Evolutionary conservation across 2,113 vertebrate species (phyloP).

Genomic region (Herpetotheres cachinnans): DNA sequence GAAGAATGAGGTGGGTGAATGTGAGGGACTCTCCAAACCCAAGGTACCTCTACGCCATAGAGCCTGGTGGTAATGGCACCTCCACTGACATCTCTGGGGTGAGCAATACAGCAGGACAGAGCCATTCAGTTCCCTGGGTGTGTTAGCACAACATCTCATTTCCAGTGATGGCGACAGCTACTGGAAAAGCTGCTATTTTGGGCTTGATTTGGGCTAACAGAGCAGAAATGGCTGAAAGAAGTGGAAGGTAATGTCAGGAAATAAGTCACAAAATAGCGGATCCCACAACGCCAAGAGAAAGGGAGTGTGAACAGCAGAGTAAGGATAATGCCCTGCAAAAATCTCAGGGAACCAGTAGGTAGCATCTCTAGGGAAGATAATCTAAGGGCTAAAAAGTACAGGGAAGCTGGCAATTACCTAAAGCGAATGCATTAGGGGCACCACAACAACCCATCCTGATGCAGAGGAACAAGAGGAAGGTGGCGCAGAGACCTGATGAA

Average conservation of each 20-base stretch:
- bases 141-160: neutral
- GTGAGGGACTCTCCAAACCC: neutral
- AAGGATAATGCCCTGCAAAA: neutral
- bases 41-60: fast-evolving
- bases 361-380: neutral
- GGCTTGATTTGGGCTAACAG: neutral
- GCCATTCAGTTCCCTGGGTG: neutral
- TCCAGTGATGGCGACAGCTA: fast-evolving
- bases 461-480: neutral
- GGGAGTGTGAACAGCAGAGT: neutral
- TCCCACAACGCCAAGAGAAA: neutral
- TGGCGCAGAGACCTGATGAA: neutral
- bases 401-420: neutral
- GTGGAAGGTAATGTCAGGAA: neutral
- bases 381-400: neutral
- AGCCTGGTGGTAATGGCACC: neutral
- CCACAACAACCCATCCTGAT: neutral
- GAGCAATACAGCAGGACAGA: neutral
- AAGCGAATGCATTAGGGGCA: fast-evolving
- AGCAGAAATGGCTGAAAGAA: neutral
- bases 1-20: neutral
- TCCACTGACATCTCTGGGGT: fast-evolving
- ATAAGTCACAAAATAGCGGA: neutral
- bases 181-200: neutral
- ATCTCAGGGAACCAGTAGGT: neutral